Base-by-base conservation (phyloP, 2,888 invertebrate species). In the Scaptomyza cyrtandrae region DNA sequence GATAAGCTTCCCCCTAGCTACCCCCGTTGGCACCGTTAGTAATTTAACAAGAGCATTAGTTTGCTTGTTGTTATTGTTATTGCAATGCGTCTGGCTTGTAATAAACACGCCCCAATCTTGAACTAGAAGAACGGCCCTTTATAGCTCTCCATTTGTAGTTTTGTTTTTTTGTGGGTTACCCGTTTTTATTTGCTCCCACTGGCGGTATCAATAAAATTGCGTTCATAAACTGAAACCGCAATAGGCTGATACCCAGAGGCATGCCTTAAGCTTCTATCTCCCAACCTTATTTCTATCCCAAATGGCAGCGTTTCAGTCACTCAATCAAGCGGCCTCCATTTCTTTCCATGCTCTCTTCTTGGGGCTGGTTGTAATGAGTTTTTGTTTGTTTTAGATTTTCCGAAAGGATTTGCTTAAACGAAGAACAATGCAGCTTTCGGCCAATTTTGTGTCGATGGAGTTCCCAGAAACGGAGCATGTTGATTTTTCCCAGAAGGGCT, bases 141-240 rank as follows among this genome's bases (percentile, higher is more conserved):
- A 79, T 79, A 59, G 68, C 43, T 35, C 31, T 50, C 27, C 24
- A 13, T 14, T 49, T 49, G 14, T 29, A 3, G 49, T 46, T 27
- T 59, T 19, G 19, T n/a, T 35, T n/a, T 9, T 31, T 33, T 14
- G 14, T 19, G 16, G 31, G 46, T 52, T 48, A 41, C 56, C 62
- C 37, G 19, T 48, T 48, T 68, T 64, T 71, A 88, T 80, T 75
- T 50, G 60, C 75, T 86, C 75, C 87, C 85, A 62, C 70, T 67
- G 88, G 88, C 86, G 72, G 75, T 85, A 88, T 88, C 89, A 85
- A 85, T 85, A 85, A 85, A 88, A 85, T 86, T 65, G 85, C 75
- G 89, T 57, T 71, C 81, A 86, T 85, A 85, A 88, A 85, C 63
- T 62, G 52, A 54, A 67, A 54, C 85, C 76, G 55, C 60, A 81